Percentiles rank a stretch among this genome's conserved stretches.
Evolutionary conservation across 1,140 invertebrate species (phyloP).

Genomic region (Drosophila fuyamai): DNA sequence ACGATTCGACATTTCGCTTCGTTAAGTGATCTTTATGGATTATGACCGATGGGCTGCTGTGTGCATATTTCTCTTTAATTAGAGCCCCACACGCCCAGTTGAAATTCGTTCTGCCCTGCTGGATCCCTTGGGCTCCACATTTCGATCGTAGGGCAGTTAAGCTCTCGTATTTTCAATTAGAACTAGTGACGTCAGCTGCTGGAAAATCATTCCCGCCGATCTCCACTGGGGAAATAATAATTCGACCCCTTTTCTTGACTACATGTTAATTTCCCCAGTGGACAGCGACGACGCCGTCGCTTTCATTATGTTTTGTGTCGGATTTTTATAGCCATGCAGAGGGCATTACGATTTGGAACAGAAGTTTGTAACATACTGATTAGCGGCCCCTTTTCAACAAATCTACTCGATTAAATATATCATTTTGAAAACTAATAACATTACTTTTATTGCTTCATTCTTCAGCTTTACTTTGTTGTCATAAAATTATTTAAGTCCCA

Average conservation of each 20-base stretch:
- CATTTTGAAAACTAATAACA: too few relatives aligned
- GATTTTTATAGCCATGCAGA: slow-evolving; percentile 10
- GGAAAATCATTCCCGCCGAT: not conserved
- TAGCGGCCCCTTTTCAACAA: too few relatives aligned
- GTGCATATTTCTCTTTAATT: slow-evolving; percentile 40
- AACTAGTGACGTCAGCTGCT: slow-evolving; percentile 42
- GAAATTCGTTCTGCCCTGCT: slow-evolving; percentile 1
- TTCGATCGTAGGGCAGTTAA: slow-evolving; percentile 9
- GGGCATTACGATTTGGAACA: not conserved
- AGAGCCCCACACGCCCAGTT: slow-evolving; percentile 35
- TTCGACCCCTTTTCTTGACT: slow-evolving; percentile 14
- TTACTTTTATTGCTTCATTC: too few relatives aligned
- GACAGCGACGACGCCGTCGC: slow-evolving; percentile 5
- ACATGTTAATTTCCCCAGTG: slow-evolving; percentile 50
- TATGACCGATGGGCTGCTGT: slow-evolving; percentile 33
- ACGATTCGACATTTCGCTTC: slow-evolving; percentile 24
- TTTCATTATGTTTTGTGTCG: slow-evolving; percentile 32
- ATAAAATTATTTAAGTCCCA: too few relatives aligned
- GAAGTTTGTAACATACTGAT: not conserved
- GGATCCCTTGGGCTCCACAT: slow-evolving; percentile 12
- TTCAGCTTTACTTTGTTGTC: too few relatives aligned
- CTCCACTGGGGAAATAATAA: slow-evolving; percentile 6
- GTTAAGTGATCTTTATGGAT: slow-evolving; percentile 43
- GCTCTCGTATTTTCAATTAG: slow-evolving; percentile 50
- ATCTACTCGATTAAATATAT: too few relatives aligned